Percentiles rank a stretch among this genome's conserved stretches.
Evolutionary conservation across 2,797 vertebrate genomes (phyloP).

Genomic region (Microtus californicus): DNA sequence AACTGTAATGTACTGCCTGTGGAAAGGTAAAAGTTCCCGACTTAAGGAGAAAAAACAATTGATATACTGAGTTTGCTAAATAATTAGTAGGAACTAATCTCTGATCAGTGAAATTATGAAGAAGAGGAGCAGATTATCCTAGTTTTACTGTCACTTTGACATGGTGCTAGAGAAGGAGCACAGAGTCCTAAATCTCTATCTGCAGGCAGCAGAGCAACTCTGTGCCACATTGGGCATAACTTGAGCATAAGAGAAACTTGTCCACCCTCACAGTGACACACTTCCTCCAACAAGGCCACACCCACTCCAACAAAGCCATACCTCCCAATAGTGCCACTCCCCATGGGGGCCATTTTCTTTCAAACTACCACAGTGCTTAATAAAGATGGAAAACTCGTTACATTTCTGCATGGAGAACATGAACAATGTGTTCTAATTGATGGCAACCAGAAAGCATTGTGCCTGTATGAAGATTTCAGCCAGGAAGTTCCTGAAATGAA

Average conservation of each 20-base stretch:
- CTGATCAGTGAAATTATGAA: neutral
- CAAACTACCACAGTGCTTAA: neutral
- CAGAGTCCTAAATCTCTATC: neutral
- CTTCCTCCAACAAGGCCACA: neutral
- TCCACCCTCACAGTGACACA: neutral
- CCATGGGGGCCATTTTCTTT: neutral
- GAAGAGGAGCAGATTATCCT: neutral
- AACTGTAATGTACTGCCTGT: neutral
- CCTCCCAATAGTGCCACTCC: neutral
- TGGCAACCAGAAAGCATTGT: neutral
- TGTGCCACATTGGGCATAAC: neutral
- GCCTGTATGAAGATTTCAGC: neutral
- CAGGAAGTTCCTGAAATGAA: neutral
- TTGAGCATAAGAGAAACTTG: neutral
- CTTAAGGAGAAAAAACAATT: neutral
- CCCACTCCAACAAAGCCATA: neutral
- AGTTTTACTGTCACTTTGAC: neutral
- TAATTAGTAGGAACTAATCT: neutral
- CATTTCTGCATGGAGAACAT: neutral
- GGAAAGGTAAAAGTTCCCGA: neutral
- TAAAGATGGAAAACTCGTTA: neutral
- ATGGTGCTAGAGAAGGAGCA: neutral
- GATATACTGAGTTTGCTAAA: neutral
- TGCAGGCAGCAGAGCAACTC: neutral
- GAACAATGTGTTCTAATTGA: neutral